phyloP scores from a whole-genome alignment of 2,888 invertebrate species.

The Phengaris arion region DNA sequence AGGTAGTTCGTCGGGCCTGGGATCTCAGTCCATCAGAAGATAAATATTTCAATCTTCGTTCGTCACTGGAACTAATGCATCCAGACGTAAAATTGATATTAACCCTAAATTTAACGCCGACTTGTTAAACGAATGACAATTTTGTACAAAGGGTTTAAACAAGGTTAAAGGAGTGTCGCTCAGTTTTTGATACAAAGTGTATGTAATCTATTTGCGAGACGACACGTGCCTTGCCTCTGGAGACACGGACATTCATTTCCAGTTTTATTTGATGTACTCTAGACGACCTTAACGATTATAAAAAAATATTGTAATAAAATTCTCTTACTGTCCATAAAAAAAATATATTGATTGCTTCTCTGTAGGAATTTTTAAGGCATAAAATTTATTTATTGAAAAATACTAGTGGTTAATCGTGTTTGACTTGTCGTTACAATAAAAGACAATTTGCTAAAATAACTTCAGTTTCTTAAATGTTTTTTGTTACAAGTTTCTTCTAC shows the following conservation, averaged over 20 bases:
- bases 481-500: too few species aligned
- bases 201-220: constrained; percentile 50
- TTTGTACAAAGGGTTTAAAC: constrained; percentile 21
- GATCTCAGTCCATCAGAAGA: too few species aligned
- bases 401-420: not conserved
- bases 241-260: constrained; percentile 46
- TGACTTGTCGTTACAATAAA: not conserved
- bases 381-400: not conserved
- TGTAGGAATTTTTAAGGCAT: not conserved
- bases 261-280: constrained; percentile 47
- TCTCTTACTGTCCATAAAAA: constrained; percentile 7
- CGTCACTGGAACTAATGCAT: not conserved
- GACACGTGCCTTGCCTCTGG: constrained; percentile 48
- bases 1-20: too few species aligned
- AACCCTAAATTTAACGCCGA: not conserved
- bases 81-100: not conserved
- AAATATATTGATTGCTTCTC: not conserved
- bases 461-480: too few species aligned
- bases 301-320: constrained; percentile 28
- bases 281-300: constrained; percentile 33
- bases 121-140: constrained; percentile 5
- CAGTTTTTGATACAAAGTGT: constrained; percentile 43
- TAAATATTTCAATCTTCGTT: too few species aligned
- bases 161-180: constrained; percentile 38
- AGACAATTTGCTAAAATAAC: too few species aligned